Conservation (phyloP, 2,888 invertebrate species). For the Papilio gigon region DNA sequence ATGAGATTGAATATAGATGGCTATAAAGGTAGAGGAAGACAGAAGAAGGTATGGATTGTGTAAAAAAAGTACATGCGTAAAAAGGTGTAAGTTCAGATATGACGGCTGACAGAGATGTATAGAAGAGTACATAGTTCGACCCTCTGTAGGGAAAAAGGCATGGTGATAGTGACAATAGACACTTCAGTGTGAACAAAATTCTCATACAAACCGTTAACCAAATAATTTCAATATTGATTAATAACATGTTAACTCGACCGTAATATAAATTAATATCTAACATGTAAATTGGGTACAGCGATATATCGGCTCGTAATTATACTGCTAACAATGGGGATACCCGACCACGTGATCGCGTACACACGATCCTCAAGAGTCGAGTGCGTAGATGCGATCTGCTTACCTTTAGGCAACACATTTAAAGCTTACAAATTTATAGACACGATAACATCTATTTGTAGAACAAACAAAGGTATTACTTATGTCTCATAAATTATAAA, state of each 20-base stretch:
- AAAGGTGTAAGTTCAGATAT: no score
- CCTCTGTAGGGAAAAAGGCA: no score
- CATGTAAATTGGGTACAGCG: constrained; percentile 56
- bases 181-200: no score
- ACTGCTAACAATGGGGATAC: constrained; percentile 55
- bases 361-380: constrained; percentile 46
- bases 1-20: no score
- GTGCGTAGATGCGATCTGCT: constrained; percentile 33
- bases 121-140: no score
- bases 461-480: constrained; percentile 28
- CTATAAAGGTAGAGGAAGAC: no score
- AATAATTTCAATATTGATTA: constrained; percentile 30
- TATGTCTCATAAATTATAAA: constrained; percentile 29
- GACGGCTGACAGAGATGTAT: no score
- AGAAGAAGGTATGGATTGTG: no score
- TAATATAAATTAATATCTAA: constrained; percentile 62
- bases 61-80: no score
- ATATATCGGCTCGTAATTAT: constrained; percentile 56
- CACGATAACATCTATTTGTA: constrained; percentile 33
- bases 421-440: constrained; percentile 13
- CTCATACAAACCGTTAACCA: not conserved
- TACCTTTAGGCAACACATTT: constrained; percentile 35
- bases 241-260: constrained; percentile 45
- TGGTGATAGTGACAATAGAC: no score
- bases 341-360: constrained; percentile 52